phyloP scores from a whole-genome alignment of 2,797 vertebrate species.

The Alauda arvensis region DNA sequence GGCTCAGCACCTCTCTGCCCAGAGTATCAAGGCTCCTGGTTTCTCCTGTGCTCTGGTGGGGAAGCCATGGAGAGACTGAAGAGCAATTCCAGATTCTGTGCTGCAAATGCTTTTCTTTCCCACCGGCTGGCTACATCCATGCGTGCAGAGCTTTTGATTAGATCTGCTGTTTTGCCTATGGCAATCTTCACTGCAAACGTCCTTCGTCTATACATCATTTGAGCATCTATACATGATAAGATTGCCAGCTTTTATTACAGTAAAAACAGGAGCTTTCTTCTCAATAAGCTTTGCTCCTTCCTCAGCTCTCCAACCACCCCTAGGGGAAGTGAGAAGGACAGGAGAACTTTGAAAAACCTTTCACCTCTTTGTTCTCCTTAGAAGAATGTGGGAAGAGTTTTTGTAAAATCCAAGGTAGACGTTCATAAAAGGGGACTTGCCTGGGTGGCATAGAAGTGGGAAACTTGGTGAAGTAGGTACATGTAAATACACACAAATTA shows the following conservation, averaged over 20 bases:
- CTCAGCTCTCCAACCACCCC: constrained; percentile 54
- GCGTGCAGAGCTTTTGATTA: constrained; percentile 67
- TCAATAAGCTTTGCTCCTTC: constrained; percentile 51
- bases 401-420: constrained; percentile 11
- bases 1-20: neutral
- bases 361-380: constrained; percentile 59
- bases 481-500: neutral
- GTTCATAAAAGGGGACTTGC: neutral
- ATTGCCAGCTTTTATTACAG: constrained; percentile 64
- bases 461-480: neutral
- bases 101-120: constrained; percentile 52
- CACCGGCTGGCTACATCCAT: constrained; percentile 60
- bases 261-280: constrained; percentile 58
- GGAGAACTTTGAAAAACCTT: constrained; percentile 49
- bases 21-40: constrained; percentile 19
- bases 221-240: constrained; percentile 39
- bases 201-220: constrained; percentile 60
- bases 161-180: constrained; percentile 71
- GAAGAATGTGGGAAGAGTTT: constrained; percentile 26
- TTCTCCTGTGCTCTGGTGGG: neutral
- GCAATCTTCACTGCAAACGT: constrained; percentile 61
- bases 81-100: constrained; percentile 49
- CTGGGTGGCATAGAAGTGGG: neutral
- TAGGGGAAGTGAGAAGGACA: constrained; percentile 59
- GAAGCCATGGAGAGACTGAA: constrained; percentile 22